Evolutionary conservation across 2,797 vertebrate species (phyloP).

Genomic region (Macropus fuliginosus): DNA sequence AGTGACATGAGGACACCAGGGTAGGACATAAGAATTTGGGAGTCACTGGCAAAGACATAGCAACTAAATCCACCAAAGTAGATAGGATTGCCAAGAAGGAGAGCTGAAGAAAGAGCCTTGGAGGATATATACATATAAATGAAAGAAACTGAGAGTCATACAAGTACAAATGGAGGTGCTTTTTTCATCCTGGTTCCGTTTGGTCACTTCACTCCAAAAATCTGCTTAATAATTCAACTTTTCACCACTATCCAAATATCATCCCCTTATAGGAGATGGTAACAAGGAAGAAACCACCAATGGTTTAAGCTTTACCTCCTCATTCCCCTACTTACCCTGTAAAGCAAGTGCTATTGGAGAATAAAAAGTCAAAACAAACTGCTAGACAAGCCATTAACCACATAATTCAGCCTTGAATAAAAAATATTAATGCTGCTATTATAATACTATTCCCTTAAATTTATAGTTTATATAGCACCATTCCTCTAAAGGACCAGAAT

Average conservation of each 20-base stretch:
- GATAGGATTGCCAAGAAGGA: not conserved
- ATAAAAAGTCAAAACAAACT: slow-evolving; percentile 10
- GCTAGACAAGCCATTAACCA: slow-evolving; percentile 47
- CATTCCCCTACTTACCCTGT: slow-evolving; percentile 13
- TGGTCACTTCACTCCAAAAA: not conserved
- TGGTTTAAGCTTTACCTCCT: not conserved
- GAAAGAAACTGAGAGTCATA: not conserved
- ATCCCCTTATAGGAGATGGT: slow-evolving; percentile 5
- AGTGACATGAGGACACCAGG: not conserved
- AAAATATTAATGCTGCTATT: slow-evolving; percentile 4
- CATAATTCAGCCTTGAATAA: slow-evolving; percentile 36
- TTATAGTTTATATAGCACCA: slow-evolving; percentile 43
- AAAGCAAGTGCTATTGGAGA: not conserved
- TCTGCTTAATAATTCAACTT: not conserved
- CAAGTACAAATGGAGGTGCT: not conserved
- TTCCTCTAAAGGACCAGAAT: slow-evolving; percentile 33
- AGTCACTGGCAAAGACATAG: not conserved
- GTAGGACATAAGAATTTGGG: not conserved
- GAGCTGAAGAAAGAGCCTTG: not conserved
- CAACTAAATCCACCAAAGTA: not conserved
- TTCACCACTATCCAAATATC: not conserved
- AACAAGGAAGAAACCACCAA: slow-evolving; percentile 48
- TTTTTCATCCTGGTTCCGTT: not conserved
- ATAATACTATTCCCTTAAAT: slow-evolving; percentile 32
- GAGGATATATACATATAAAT: not conserved